A percentile compares a stretch with the other conserved stretches of the same genome.
Evolutionary conservation across 2,113 vertebrate genomes (phyloP).

Genomic region (Formicarius rufipectus): DNA sequence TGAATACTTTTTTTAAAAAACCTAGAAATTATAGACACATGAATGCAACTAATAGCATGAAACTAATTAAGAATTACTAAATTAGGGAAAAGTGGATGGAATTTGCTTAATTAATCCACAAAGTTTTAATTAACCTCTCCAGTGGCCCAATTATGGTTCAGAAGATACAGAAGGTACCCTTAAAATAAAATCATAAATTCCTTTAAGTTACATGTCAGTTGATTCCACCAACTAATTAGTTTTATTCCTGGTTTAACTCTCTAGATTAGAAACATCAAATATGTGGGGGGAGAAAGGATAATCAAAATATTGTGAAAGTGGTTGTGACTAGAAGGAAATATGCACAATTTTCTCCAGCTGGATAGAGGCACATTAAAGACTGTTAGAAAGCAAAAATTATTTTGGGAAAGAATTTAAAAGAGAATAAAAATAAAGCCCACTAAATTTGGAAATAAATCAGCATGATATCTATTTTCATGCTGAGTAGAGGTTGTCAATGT

Average conservation of each 20-base stretch:
- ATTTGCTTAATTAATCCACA: conserved; percentile 59
- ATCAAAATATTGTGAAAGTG: conserved; percentile 45
- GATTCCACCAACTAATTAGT: conserved; percentile 14
- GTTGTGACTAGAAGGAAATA: background rate
- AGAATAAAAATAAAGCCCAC: background rate
- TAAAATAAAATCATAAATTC: conserved; percentile 52
- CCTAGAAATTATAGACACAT: background rate
- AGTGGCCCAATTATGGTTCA: conserved; percentile 15
- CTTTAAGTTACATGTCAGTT: conserved; percentile 20
- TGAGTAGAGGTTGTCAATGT: background rate
- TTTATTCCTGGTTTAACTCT: conserved; percentile 41
- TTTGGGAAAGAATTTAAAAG: background rate
- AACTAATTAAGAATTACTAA: conserved; percentile 42
- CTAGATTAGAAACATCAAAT: conserved; percentile 37
- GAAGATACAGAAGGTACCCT: conserved; percentile 36
- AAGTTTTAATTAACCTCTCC: conserved; percentile 67
- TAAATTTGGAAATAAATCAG: background rate
- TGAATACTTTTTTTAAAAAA: background rate
- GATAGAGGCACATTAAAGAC: background rate
- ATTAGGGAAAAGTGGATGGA: conserved; percentile 45
- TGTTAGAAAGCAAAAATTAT: background rate
- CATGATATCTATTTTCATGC: background rate
- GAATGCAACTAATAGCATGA: conserved; percentile 18
- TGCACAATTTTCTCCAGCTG: background rate
- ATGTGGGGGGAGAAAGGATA: background rate